Evolutionary conservation across 2,888 invertebrate genomes (phyloP).

Genomic region (Cosmopolites sordidus): DNA sequence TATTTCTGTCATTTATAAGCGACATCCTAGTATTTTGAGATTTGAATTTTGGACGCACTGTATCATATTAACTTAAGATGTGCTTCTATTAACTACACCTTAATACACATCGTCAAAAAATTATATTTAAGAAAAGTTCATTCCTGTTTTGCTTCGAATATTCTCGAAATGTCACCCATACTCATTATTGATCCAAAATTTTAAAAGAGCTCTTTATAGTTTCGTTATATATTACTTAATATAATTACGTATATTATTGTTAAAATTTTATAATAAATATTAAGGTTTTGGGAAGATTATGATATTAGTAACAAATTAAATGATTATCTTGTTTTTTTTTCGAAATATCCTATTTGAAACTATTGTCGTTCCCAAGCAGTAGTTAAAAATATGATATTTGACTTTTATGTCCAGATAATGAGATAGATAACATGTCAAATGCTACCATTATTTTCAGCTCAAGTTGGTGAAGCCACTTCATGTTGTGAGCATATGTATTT

Average conservation of each 20-base stretch:
- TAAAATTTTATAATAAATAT: conserved; percentile 48
- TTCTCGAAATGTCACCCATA: conserved; percentile 46
- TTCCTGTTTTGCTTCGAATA: conserved; percentile 22
- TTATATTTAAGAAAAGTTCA: conserved; percentile 6
- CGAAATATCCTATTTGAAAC: conserved; percentile 15
- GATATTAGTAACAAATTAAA: conserved; percentile 18
- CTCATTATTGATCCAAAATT: conserved; percentile 29
- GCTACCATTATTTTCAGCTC: not conserved
- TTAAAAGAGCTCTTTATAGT: conserved; percentile 22
- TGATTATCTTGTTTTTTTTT: not conserved
- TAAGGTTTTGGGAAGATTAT: conserved; percentile 43
- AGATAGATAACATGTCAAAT: not conserved
- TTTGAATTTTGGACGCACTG: too few relatives aligned
- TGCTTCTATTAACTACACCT: conserved; percentile 15
- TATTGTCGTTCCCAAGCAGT: conserved; percentile 45
- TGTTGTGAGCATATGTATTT: not conserved
- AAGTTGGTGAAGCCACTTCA: not conserved
- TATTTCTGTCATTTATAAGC: too few relatives aligned
- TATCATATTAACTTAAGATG: conserved; percentile 7
- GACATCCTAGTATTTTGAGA: too few relatives aligned
- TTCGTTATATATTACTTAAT: conserved; percentile 29
- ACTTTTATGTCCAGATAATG: conserved; percentile 5
- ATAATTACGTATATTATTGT: conserved; percentile 43
- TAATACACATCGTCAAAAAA: not conserved
- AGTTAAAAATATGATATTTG: conserved; percentile 27